Conservation (phyloP, 2,113 vertebrate species). For the Mastomys coucha region DNA sequence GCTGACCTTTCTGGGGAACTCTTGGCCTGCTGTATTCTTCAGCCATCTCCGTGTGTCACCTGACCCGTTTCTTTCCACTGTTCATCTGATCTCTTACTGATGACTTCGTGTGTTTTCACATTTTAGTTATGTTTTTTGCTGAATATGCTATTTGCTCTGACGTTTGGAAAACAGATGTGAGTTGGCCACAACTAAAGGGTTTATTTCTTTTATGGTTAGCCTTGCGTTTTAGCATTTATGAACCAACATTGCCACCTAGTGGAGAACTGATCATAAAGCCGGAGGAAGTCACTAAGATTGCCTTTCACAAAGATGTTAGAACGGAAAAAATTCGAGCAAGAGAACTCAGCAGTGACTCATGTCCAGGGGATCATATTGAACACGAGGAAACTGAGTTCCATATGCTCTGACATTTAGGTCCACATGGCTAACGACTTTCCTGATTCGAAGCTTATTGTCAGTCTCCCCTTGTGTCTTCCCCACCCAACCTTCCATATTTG, state of each 20-base stretch:
- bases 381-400: background rate
- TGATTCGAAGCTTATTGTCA: background rate
- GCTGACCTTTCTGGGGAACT: background rate
- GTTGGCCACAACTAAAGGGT: background rate
- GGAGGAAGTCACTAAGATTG: background rate
- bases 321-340: background rate
- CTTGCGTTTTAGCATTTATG: background rate
- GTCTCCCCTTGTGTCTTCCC: background rate
- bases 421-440: background rate
- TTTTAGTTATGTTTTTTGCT: background rate
- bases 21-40: background rate
- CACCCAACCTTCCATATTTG: background rate
- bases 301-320: background rate
- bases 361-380: background rate
- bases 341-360: background rate
- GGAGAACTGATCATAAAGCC: background rate
- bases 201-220: background rate
- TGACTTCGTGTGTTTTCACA: background rate
- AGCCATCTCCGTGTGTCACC: background rate
- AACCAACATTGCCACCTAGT: constrained; percentile 83
- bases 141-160: background rate
- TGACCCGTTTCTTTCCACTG: background rate
- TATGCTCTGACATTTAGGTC: background rate
- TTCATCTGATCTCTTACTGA: background rate
- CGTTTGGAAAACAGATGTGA: constrained; percentile 42